These are phyloP conservation scores for Notolabrus celidotus DNA, from an alignment of 2,797 vertebrate species.

Conservation along the genomic window DNA sequence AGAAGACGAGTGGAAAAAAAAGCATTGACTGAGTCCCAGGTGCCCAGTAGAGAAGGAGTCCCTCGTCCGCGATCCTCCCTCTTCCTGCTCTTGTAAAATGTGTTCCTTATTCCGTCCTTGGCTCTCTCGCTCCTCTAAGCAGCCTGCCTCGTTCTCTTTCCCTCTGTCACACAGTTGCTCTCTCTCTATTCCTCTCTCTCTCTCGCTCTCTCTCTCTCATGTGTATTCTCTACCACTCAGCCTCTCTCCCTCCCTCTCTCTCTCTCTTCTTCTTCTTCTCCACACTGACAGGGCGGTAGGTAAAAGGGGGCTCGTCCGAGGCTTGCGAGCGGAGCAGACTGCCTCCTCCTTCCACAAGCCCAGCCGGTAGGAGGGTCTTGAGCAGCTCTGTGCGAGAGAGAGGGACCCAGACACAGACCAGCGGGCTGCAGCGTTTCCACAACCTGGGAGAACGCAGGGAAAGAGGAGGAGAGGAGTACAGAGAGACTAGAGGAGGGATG, in stretches of 20 bases:
- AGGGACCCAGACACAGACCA: conserved; percentile 81
- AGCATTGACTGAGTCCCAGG: conserved; percentile 72
- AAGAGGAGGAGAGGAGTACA: conserved; percentile 58
- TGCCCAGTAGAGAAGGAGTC: conserved; percentile 74
- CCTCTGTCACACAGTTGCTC: conserved; percentile 70
- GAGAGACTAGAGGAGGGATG: conserved; percentile 42
- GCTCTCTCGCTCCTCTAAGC: conserved; percentile 78
- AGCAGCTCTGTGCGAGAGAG: conserved; percentile 66
- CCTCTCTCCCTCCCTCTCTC: conserved; percentile 57
- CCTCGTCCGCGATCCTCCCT: conserved; percentile 76
- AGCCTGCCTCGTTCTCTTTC: conserved; percentile 74
- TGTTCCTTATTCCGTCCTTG: conserved; percentile 78
- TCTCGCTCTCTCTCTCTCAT: conserved; percentile 33
- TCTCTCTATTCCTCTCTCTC: conserved; percentile 42
- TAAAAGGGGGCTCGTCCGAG: conserved; percentile 81
- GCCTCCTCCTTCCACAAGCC: conserved; percentile 77
- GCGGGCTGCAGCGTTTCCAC: conserved; percentile 83
- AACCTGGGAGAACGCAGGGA: conserved; percentile 73
- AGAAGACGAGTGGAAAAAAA: conserved; percentile 59
- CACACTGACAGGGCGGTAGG: conserved; percentile 81
- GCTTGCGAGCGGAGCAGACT: conserved; percentile 69
- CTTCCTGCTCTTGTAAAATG: conserved; percentile 80
- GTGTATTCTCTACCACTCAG: conserved; percentile 60
- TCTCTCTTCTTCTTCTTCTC: conserved; percentile 61
- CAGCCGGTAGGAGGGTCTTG: conserved; percentile 84